phyloP scores from a whole-genome alignment of 1,140 invertebrate species.

The Bombyx mori region DNA sequence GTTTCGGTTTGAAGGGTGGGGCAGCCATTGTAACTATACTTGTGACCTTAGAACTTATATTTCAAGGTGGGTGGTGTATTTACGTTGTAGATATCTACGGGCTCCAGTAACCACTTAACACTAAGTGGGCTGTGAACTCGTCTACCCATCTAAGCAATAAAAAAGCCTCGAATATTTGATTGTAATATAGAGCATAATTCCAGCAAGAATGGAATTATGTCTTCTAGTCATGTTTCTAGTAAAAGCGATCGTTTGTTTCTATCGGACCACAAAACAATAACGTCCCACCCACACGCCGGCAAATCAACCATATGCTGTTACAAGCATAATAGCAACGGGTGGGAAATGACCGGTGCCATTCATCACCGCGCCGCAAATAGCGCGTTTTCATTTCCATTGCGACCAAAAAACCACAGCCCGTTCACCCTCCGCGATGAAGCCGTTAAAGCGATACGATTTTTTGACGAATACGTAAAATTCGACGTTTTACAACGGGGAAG shows the following conservation, averaged over 20 bases:
- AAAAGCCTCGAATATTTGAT: no score
- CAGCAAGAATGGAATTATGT: no score
- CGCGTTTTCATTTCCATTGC: constrained; percentile 35
- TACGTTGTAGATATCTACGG: no score
- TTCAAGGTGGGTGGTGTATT: no score
- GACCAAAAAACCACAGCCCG: constrained; percentile 19
- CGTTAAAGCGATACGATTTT: constrained; percentile 29
- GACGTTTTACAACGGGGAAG: constrained; percentile 35
- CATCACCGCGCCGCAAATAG: constrained; percentile 43
- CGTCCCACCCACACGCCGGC: constrained; percentile 20
- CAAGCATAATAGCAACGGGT: constrained; percentile 28
- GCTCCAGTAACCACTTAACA: no score
- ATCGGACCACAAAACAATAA: constrained; percentile 28
- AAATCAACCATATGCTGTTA: constrained; percentile 51
- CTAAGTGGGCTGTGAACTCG: no score
- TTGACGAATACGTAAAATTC: constrained; percentile 38
- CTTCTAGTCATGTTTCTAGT: not conserved
- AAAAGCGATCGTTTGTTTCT: constrained; percentile 1
- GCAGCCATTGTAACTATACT: no score
- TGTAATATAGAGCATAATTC: no score
- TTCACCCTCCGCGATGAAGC: constrained; percentile 34
- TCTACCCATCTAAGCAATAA: no score
- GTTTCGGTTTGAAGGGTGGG: no score
- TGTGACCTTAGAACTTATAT: no score
- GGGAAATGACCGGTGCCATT: constrained; percentile 50